A percentile compares a stretch with the other conserved stretches of the same genome.
Evolutionary conservation across 2,113 vertebrate species (phyloP).

Genomic region (Tichodroma muraria): DNA sequence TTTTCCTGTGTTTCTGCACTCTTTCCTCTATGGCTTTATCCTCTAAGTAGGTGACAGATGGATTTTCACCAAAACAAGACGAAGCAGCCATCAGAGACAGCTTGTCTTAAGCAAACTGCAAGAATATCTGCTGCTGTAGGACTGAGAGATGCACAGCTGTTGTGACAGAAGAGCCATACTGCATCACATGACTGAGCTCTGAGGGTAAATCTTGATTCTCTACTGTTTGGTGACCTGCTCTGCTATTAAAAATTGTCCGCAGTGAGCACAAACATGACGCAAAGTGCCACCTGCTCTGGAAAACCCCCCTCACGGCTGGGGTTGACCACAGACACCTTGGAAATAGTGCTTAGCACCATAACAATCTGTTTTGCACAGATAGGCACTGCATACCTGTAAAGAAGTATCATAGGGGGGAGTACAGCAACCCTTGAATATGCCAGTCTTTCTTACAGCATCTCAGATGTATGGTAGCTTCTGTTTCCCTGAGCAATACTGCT

Average conservation of each 20-base stretch:
- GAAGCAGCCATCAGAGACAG: conserved; percentile 10
- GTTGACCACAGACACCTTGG: neutral
- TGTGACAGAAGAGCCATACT: neutral
- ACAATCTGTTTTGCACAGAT: neutral
- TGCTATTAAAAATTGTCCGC: neutral
- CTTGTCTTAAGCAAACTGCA: conserved; percentile 12
- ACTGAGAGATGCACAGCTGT: neutral
- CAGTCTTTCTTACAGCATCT: neutral
- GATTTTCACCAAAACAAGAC: conserved; percentile 29
- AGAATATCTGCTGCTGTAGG: neutral
- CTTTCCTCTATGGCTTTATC: neutral
- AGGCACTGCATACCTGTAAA: neutral
- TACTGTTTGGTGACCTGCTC: neutral
- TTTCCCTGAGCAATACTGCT: neutral
- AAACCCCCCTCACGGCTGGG: neutral
- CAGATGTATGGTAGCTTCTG: neutral
- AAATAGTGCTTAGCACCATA: neutral
- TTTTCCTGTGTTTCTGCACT: neutral
- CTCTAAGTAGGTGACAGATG: neutral
- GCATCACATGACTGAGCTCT: neutral
- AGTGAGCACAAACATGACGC: neutral
- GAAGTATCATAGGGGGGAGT: neutral
- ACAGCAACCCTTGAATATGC: neutral
- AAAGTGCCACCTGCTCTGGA: neutral
- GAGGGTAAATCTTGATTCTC: neutral